phyloP scores from a whole-genome alignment of 2,113 vertebrate species.

The Microcebus tavaratra region DNA sequence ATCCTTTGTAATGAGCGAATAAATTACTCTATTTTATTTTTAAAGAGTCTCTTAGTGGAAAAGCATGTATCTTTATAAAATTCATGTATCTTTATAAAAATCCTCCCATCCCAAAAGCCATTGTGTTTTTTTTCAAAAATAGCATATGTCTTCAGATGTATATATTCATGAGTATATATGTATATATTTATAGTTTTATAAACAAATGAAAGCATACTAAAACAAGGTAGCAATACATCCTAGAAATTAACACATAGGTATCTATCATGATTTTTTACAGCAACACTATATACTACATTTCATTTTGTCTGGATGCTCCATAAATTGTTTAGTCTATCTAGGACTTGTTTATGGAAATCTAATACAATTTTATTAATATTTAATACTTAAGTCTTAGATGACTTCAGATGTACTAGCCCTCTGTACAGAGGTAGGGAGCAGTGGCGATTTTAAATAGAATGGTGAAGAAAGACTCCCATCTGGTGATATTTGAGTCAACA shows the following conservation, averaged over 20 bases:
- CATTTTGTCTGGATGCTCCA: neutral
- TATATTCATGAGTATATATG: neutral
- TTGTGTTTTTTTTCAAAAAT: neutral
- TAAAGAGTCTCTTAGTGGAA: neutral
- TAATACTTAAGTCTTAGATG: neutral
- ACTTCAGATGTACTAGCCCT: neutral
- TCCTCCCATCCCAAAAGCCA: neutral
- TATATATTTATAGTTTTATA: neutral
- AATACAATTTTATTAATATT: neutral
- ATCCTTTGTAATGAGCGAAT: neutral
- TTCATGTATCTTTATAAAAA: neutral
- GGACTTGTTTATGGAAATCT: neutral
- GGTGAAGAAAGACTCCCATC: neutral
- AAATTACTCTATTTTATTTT: neutral
- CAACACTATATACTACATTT: neutral
- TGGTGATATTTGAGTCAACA: neutral
- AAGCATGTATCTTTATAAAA: neutral
- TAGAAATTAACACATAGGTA: neutral
- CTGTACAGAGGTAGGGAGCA: neutral
- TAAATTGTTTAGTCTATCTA: neutral
- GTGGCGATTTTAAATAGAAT: neutral
- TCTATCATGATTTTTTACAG: neutral
- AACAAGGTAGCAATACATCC: neutral
- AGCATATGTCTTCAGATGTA: no score
- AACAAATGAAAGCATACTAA: neutral